phyloP scores from a whole-genome alignment of 1,140 invertebrate genomes.

The Lordiphosa collinella region DNA sequence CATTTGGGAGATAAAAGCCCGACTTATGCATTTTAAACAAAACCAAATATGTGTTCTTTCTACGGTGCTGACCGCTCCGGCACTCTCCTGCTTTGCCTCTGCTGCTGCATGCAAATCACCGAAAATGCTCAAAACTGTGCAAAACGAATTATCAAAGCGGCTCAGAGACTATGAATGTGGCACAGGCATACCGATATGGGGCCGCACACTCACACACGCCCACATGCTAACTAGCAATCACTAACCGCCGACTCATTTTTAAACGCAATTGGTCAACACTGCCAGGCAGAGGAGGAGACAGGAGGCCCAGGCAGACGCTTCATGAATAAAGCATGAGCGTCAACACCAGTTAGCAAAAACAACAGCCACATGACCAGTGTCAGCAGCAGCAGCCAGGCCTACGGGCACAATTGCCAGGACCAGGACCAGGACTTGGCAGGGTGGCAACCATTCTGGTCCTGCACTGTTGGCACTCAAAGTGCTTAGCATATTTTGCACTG shows the following conservation, averaged over 20 bases:
- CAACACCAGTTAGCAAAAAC: slow-evolving; percentile 53
- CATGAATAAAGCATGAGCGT: slow-evolving; percentile 57
- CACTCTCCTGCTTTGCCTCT: too few species aligned
- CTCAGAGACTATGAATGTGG: slow-evolving; percentile 32
- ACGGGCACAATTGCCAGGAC: slow-evolving; percentile 6
- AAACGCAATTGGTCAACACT: slow-evolving; percentile 49
- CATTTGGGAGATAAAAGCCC: slow-evolving; percentile 1
- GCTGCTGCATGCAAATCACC: slow-evolving; percentile 31
- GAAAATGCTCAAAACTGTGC: slow-evolving; percentile 32
- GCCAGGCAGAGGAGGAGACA: background rate
- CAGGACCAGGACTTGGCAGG: background rate
- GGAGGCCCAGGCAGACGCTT: slow-evolving; percentile 18
- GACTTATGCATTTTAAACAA: slow-evolving; percentile 13
- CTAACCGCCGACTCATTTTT: slow-evolving; percentile 51
- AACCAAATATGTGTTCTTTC: slow-evolving; percentile 11
- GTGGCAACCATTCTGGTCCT: background rate
- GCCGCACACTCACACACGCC: background rate
- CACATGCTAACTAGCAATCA: slow-evolving; percentile 46
- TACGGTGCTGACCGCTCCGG: background rate
- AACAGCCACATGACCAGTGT: slow-evolving; percentile 20
- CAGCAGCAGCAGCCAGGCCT: slow-evolving; percentile 14
- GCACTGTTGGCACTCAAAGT: slow-evolving; percentile 32
- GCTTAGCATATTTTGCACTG: slow-evolving; percentile 61
- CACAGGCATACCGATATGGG: background rate
- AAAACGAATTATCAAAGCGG: slow-evolving; percentile 46